These are phyloP conservation scores for Panthera tigris DNA, from an alignment of 2,113 vertebrate genomes.

Conservation along the genomic window DNA sequence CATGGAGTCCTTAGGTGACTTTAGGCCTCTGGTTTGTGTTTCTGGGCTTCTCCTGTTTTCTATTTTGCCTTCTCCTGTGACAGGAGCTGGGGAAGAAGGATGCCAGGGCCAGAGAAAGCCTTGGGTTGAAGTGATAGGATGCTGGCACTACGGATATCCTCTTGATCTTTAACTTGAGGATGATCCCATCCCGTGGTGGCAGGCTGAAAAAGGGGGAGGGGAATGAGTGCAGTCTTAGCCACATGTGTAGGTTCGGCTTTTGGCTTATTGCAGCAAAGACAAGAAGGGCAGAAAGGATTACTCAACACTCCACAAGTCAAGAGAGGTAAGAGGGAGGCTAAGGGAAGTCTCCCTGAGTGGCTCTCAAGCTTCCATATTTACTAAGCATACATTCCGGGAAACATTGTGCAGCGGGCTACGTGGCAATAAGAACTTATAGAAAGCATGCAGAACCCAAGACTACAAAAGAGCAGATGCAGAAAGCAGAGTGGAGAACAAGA, in stretches of 20 bases:
- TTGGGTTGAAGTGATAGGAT: background rate
- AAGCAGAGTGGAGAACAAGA: too few species aligned
- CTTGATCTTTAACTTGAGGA: background rate
- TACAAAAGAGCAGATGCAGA: too few species aligned
- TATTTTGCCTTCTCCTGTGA: background rate
- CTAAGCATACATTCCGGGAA: too few species aligned
- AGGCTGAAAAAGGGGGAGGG: background rate
- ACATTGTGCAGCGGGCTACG: too few species aligned
- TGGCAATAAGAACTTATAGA: too few species aligned
- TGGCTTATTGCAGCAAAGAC: too few species aligned
- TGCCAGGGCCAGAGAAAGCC: background rate
- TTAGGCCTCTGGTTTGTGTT: background rate
- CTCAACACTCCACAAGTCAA: too few species aligned
- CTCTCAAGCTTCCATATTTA: too few species aligned
- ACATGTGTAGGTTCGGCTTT: rapidly evolving
- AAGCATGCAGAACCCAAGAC: too few species aligned
- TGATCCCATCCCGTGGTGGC: background rate
- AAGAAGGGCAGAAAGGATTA: background rate
- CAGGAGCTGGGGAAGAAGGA: background rate
- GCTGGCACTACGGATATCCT: background rate
- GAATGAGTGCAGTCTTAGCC: background rate
- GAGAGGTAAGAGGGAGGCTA: too few species aligned
- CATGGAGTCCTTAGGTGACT: background rate
- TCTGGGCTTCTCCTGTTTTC: background rate
- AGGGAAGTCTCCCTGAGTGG: too few species aligned